Evolutionary conservation across 2,888 invertebrate species (phyloP), one percentile per base, ranked within the genome.

Genomic region (Drosophila mulleri): DNA sequence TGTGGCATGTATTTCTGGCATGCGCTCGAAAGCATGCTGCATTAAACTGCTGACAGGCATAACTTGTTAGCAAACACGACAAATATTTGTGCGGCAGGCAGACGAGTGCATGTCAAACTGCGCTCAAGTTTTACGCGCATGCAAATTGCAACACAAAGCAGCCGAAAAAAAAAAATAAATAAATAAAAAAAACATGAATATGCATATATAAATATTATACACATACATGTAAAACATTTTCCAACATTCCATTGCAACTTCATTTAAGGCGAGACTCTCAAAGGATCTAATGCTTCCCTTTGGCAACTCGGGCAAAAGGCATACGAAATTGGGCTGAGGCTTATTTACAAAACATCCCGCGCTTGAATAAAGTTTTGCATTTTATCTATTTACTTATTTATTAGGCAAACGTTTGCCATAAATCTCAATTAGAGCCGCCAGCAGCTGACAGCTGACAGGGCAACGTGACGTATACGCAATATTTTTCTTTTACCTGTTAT

Each of bases 51-150:
- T 82, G 84, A 75, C 80, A 72, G 84, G 85, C 84, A 85, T 88
- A 83, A 81, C 89, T 84, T 86, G 89, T 88, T 58, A 60, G 70
- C 32, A 71, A 80, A 48, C 62, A 73, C 64, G 76, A 67, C 76
- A 84, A 83, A 88, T 88, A 83, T 84, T 84, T 84, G 83, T 77
- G 72, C 60, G 74, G 72, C 83, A 67, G 67, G 59, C 69, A 47
- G 67, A 66, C 57, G 65, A 83, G 89, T 83, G 87, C 89, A 56
- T 81, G 84, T 88, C 89, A 84, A 86, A 86, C 86, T 85, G 67
- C 63, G 50, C 71, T 72, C 83, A 67, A 77, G 67, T 68, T 61
- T 60, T 54, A 29, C 18, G 57, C 54, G 83, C 87, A 56, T 76
- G 84, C 87, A 84, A 86, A 75, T 35, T 35, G 16, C 35, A 37